Conservation (phyloP, 2,113 vertebrate genomes). For the Trachemys scripta region DNA sequence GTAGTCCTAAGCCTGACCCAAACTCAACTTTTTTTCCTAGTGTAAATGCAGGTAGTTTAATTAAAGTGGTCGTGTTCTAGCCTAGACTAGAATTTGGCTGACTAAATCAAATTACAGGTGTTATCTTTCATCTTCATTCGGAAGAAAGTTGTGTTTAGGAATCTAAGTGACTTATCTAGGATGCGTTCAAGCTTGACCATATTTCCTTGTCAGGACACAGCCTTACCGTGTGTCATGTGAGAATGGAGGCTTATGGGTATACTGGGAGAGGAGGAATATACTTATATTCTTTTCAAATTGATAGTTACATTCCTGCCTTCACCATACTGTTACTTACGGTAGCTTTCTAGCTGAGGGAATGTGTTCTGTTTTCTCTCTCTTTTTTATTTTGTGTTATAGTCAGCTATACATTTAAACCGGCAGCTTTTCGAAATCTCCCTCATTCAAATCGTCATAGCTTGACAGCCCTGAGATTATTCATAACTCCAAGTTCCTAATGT, state of each 20-base stretch:
- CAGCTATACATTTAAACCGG: not conserved
- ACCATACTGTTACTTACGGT: not conserved
- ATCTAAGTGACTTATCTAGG: not conserved
- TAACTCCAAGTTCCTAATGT: not conserved
- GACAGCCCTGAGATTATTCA: not conserved
- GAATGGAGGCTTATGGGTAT: not conserved
- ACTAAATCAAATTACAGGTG: not conserved
- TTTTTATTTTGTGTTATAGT: not conserved
- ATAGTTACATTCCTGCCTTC: not conserved
- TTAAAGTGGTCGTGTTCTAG: not conserved
- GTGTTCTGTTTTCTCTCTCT: not conserved
- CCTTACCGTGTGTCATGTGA: not conserved
- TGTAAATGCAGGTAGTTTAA: not conserved
- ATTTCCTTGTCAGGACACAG: not conserved
- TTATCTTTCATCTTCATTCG: not conserved
- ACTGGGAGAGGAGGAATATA: not conserved
- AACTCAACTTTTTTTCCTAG: not conserved
- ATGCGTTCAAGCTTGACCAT: not conserved
- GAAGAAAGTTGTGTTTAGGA: not conserved
- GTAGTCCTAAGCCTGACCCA: conserved; percentile 23
- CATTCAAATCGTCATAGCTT: not conserved
- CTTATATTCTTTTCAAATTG: not conserved
- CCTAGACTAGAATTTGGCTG: not conserved
- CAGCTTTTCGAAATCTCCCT: not conserved
- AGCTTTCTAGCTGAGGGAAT: not conserved